Evolutionary conservation across 92 coral and sea anemone genomes (phyloP), one percentile per base, ranked within the genome.

Genomic region (Zoanthus sansibaricus): DNA sequence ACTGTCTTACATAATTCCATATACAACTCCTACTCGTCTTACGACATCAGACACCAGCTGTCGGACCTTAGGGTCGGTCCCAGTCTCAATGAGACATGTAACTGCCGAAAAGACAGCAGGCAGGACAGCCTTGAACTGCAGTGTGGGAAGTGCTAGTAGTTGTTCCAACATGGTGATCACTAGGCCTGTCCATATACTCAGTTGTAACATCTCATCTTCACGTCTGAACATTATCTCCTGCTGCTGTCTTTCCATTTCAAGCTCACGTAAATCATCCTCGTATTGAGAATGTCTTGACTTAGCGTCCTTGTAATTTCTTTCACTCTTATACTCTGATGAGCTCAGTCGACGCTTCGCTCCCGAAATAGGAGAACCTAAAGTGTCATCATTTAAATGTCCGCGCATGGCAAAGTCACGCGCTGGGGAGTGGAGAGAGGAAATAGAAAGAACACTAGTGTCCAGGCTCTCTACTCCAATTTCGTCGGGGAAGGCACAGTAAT

Each of bases 81-180:
- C 95, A 20, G 95, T 94, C 25, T 98, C 93, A 64, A 95, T 93
- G 30, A 97, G 90, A 88, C 96, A 93, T 83, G 98, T 97, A 79
- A 97, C 98, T 47, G 99, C 98, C 76, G 99, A 95, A 82, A 95
- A 97, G 48, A 97, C 96, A 89, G 99, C 99, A 89, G 99, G 99
- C 56, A 97, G 82, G 13, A 97, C 98, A 9, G 99, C 98, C 89
- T 97, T 97, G 93, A 97, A 97, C 55, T 97, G 99, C 94, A 97
- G 93, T 33, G 99, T 97, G 30, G 99, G 99, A 18, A 97, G 94
- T n/a, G 90, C 90, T 3, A 97, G 95, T 33, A 97, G 88, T 3
- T 95, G 92, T 76, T 97, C 98, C 54, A 97, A 56, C 99, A 97
- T 97, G n/a, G 95, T 94, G 54, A 92, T 89, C 1, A 96, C 96